These are phyloP conservation scores for Stratiolaelaps scimitus DNA, from an alignment of 1,140 invertebrate species.

Conservation along the genomic window DNA sequence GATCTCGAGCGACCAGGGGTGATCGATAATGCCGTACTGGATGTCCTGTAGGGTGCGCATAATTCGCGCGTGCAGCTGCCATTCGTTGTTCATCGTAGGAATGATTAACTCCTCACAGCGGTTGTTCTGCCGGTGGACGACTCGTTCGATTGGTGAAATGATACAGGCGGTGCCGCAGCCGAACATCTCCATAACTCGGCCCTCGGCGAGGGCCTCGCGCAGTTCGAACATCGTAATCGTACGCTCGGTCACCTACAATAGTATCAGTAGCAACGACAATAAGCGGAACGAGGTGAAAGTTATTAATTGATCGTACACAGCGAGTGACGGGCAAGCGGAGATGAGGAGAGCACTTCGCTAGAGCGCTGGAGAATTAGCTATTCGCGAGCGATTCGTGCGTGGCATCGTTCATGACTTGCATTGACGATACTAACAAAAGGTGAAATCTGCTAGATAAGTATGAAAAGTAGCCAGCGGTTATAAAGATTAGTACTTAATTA, in stretches of 20 bases:
- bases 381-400: too few species aligned
- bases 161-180: slow-evolving; percentile 85
- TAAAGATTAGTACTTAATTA: too few species aligned
- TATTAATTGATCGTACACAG: slow-evolving; percentile 38
- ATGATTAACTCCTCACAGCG: not conserved
- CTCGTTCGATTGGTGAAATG: slow-evolving; percentile 70
- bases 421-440: too few species aligned
- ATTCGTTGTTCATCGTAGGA: slow-evolving; percentile 13
- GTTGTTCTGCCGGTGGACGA: slow-evolving; percentile 49
- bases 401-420: too few species aligned
- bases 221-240: slow-evolving; percentile 72
- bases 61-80: slow-evolving; percentile 11
- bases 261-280: too few species aligned
- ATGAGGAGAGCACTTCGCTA: too few species aligned
- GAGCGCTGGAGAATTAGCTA: too few species aligned
- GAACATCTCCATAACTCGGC: slow-evolving; percentile 78
- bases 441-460: too few species aligned
- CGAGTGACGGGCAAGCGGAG: not conserved
- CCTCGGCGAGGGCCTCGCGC: slow-evolving; percentile 56
- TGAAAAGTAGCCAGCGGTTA: too few species aligned
- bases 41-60: slow-evolving; percentile 3
- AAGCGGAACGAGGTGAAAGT: slow-evolving; percentile 37
- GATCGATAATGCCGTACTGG: slow-evolving; percentile 10
- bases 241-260: slow-evolving; percentile 53
- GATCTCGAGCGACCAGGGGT: slow-evolving; percentile 20